Conservation (phyloP, 1,140 invertebrate genomes). For the Ladona fulva region DNA sequence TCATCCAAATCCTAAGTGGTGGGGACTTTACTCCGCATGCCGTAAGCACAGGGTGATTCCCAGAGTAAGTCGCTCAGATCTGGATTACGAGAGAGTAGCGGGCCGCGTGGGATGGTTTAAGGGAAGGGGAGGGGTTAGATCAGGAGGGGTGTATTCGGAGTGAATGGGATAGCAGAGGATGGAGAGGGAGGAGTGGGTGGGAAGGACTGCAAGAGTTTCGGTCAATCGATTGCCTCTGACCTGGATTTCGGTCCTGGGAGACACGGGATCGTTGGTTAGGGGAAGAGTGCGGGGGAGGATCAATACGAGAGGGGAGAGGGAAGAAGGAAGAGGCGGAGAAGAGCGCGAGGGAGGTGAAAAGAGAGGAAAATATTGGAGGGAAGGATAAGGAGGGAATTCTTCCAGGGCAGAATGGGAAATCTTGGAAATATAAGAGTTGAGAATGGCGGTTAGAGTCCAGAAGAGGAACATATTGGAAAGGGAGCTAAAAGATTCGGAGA, state of each 20-base stretch:
- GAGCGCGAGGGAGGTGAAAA: background rate
- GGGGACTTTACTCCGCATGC: too few species aligned
- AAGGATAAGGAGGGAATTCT: too few species aligned
- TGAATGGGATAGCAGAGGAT: background rate
- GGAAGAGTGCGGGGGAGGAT: background rate
- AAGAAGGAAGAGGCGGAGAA: background rate
- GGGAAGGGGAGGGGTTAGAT: background rate
- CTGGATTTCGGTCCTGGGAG: conserved; percentile 1
- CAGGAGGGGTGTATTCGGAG: background rate
- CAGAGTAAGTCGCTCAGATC: too few species aligned
- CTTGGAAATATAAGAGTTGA: too few species aligned
- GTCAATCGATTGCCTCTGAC: conserved; percentile 7
- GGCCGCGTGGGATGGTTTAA: background rate
- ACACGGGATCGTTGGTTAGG: background rate
- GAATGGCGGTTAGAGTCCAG: too few species aligned
- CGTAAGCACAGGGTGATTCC: too few species aligned
- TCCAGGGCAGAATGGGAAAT: too few species aligned
- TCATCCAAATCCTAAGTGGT: too few species aligned
- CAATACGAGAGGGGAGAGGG: background rate
- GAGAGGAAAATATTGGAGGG: background rate
- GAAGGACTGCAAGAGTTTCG: background rate
- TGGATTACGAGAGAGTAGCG: too few species aligned
- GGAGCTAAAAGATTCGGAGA: background rate
- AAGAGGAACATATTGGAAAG: background rate
- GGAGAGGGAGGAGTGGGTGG: background rate